These are phyloP conservation scores for Trichogramma evanescens DNA, from an alignment of 2,888 invertebrate species.

Conservation along the genomic window DNA sequence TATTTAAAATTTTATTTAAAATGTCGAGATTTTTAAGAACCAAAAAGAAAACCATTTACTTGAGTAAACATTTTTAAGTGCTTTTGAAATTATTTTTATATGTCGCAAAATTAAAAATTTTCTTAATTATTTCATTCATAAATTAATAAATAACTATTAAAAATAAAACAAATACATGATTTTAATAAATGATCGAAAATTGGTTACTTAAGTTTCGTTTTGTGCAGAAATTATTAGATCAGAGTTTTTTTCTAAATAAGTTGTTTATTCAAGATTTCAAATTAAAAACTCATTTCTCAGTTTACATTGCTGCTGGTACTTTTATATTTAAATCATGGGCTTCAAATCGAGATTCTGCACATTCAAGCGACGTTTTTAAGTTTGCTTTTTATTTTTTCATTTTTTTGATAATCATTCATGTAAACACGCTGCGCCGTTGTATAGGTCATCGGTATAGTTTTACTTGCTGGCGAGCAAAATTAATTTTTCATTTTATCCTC, in stretches of 20 bases:
- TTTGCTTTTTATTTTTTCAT: too few species aligned
- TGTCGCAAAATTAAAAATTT: too few species aligned
- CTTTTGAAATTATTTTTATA: too few species aligned
- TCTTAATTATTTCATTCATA: neutral
- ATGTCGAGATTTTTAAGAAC: slow-evolving; percentile 17
- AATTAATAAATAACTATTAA: too few species aligned
- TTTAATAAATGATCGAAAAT: slow-evolving; percentile 1
- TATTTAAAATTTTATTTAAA: slow-evolving; percentile 15
- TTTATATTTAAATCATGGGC: slow-evolving; percentile 1
- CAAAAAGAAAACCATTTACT: neutral
- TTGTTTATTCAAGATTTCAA: slow-evolving; percentile 2
- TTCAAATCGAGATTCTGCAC: too few species aligned
- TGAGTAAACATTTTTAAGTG: neutral
- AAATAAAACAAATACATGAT: too few species aligned
- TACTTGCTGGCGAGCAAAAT: slow-evolving; percentile 12
- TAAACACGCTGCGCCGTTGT: slow-evolving; percentile 9
- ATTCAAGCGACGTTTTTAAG: too few species aligned
- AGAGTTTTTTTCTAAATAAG: slow-evolving; percentile 22
- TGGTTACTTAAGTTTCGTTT: slow-evolving; percentile 39
- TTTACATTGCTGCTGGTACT: slow-evolving; percentile 8
- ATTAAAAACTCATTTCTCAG: slow-evolving; percentile 9
- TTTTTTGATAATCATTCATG: too few species aligned
- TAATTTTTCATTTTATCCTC: neutral
- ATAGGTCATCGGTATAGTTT: slow-evolving; percentile 11
- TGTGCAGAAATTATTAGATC: slow-evolving; percentile 43